phyloP scores from a whole-genome alignment of 2,888 invertebrate genomes.

The Drosophila longiperda region DNA sequence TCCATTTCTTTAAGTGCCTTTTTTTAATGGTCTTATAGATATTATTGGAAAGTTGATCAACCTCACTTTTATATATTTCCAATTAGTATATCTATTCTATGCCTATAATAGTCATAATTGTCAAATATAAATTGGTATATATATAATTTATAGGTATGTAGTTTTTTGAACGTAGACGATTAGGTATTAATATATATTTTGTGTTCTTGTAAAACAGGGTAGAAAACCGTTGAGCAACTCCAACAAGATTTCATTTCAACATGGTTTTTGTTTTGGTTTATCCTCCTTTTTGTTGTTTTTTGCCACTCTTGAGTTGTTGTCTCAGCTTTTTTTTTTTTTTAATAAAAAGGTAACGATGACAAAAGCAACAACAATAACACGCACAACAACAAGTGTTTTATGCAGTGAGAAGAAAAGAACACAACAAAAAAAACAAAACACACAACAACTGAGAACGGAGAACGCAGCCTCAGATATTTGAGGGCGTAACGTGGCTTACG shows the following conservation, averaged over 20 bases:
- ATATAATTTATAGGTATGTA: not conserved
- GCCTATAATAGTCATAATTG: not conserved
- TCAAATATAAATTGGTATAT: not conserved
- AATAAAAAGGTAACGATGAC: constrained; percentile 60
- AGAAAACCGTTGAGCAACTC: not conserved
- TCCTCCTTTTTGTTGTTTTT: constrained; percentile 16
- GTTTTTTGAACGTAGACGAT: not conserved
- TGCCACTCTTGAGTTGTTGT: constrained; percentile 41
- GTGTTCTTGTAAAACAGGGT: constrained; percentile 12
- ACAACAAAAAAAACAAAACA: constrained; percentile 22
- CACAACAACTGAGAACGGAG: constrained; percentile 19
- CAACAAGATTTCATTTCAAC: not conserved
- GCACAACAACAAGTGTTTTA: constrained; percentile 56
- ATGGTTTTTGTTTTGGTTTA: constrained; percentile 5
- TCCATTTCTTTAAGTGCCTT: not conserved
- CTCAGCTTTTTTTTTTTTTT: constrained; percentile 61
- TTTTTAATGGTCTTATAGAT: not conserved
- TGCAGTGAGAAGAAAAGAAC: constrained; percentile 12
- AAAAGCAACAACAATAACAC: constrained; percentile 30
- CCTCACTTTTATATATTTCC: not conserved
- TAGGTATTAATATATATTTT: not conserved
- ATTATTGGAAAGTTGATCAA: not conserved
- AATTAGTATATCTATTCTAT: not conserved
- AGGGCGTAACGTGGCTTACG: constrained; percentile 44
- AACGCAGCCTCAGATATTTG: constrained; percentile 38